Conservation (phyloP, 2,888 invertebrate genomes). For the Cyclophora albipunctata region DNA sequence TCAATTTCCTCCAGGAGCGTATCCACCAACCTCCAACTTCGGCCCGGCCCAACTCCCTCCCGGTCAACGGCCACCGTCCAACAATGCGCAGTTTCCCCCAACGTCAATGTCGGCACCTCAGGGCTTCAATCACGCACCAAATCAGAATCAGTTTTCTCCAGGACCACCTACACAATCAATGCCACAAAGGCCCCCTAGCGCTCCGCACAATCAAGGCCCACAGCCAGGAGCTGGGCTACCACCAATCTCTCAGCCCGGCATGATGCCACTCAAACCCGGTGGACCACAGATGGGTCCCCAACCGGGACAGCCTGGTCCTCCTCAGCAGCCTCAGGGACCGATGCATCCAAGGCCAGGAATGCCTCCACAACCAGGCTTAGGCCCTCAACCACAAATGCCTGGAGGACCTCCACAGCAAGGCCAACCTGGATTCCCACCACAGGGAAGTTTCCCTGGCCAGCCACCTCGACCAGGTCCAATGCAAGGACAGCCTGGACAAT, state of each 20-base stretch:
- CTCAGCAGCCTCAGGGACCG: conserved; percentile 24
- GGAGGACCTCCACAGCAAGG: conserved; percentile 24
- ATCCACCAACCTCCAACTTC: conserved; percentile 43
- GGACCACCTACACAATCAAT: conserved; percentile 20
- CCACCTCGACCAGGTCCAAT: conserved; percentile 17
- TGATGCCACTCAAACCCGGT: conserved; percentile 2
- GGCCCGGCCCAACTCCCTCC: conserved; percentile 31
- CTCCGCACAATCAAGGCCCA: conserved; percentile 11
- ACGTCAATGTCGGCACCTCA: conserved; percentile 11
- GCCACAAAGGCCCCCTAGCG: conserved; percentile 16
- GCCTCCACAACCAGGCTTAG: conserved; percentile 15
- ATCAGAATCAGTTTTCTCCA: conserved; percentile 24
- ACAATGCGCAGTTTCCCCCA: conserved; percentile 34
- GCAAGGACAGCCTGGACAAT: conserved; percentile 20
- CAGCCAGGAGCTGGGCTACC: conserved; percentile 22
- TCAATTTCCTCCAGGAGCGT: conserved; percentile 40
- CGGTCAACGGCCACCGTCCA: conserved; percentile 27
- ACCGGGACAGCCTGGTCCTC: conserved; percentile 28
- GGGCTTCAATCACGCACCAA: conserved; percentile 33
- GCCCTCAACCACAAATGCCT: conserved; percentile 4
- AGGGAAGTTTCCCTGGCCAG: conserved; percentile 21
- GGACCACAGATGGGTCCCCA: conserved; percentile 21
- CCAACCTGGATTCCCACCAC: conserved; percentile 20
- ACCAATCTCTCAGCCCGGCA: conserved; percentile 33
- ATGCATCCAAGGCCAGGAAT: conserved; percentile 19